These are phyloP conservation scores for Psittacula derbiana DNA, from an alignment of 2,797 vertebrate species.

Conservation along the genomic window DNA sequence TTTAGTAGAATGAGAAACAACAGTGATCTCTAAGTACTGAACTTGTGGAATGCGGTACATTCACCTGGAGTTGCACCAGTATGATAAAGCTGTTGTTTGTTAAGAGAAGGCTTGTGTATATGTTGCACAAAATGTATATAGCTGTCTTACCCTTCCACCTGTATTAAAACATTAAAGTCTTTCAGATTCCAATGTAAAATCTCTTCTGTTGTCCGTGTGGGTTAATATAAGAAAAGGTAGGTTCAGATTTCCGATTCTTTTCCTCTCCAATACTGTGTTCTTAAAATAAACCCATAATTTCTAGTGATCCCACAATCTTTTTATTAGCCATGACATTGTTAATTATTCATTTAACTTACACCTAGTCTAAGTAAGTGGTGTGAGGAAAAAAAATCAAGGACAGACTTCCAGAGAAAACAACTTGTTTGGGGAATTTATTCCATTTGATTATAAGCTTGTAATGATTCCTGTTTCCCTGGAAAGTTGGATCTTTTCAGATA, in stretches of 20 bases:
- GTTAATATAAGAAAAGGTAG: background rate
- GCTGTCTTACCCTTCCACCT: background rate
- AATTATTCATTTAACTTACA: background rate
- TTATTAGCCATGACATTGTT: background rate
- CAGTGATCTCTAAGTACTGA: background rate
- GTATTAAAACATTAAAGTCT: conserved; percentile 9
- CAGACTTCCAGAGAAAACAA: background rate
- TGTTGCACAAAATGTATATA: conserved; percentile 19
- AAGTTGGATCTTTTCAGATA: background rate
- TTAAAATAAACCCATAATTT: background rate
- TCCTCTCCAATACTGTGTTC: background rate
- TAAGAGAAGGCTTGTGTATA: background rate
- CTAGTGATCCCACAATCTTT: background rate
- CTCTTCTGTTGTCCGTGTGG: background rate
- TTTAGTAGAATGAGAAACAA: background rate
- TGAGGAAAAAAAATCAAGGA: background rate
- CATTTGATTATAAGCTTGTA: background rate
- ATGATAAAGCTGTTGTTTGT: background rate
- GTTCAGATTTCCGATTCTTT: background rate
- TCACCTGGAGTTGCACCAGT: background rate
- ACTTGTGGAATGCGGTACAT: background rate
- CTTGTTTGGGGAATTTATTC: background rate
- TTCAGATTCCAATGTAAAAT: background rate
- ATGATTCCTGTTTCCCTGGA: background rate
- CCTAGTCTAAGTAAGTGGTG: background rate